Evolutionary conservation across 2,888 invertebrate species (phyloP), one percentile per base, ranked within the genome.

Genomic region (Temnothorax rugatulus): DNA sequence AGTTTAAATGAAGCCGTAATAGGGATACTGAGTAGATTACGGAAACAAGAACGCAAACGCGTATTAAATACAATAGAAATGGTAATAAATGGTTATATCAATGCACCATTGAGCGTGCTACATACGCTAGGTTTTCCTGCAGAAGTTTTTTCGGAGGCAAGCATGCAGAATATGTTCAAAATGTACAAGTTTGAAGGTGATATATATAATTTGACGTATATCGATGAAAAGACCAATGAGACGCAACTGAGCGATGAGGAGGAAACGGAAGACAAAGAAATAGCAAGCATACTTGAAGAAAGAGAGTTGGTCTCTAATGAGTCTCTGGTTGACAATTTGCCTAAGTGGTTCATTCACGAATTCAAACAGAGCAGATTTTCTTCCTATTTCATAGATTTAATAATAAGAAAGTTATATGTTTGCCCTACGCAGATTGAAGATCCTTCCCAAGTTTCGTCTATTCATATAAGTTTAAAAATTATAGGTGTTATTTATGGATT

Each of bases 401-500:
- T 96, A 82, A 96, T 96, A n/a, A 95, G 96, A 57, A 95, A 96
- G 84, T 95, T 96, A 66, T 96, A 97, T 91, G 96, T 97, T 85
- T 96, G 96, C 88, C 95, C 96, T 73, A 96, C 97, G 0, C 97
- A 97, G 95, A 96, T 97, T 8, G 98, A 98, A 94, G 96, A 97
- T 93, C 96, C 96, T 91, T 93, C 94, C 4, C 95, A 96, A 66
- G 95, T 96, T 5, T 96, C 97, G 86, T 96, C 97, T 9, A 96
- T 96, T 89, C 91, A 95, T 9, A 95, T 96, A 79, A 96, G 96
- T 47, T 92, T 97, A 86, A 96, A 96, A 18, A 96, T 98, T 86
- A 91, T 98, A 57, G 95, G 95, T 89, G 96, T 96, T 84, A 96
- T 97, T 73, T 97, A 95, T 87, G 93, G 94, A 3, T 84, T 96